Percentiles rank a stretch among this genome's conserved stretches.
Evolutionary conservation across 2,797 vertebrate species (phyloP).

Genomic region (Siniperca obscura): DNA sequence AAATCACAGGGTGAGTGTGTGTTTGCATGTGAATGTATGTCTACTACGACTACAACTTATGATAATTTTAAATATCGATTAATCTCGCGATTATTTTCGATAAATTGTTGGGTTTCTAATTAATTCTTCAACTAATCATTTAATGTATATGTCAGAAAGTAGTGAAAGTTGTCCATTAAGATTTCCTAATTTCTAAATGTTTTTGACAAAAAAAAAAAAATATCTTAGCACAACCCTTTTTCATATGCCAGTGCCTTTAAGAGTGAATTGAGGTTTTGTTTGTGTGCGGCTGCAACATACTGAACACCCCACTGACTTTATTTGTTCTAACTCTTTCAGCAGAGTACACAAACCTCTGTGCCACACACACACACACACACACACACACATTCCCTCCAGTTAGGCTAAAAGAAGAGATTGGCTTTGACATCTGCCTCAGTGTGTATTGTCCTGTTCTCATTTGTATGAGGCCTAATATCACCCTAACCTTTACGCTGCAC

Average conservation of each 20-base stretch:
- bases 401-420: slow-evolving; percentile 63
- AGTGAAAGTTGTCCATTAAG: not conserved
- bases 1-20: slow-evolving; percentile 6
- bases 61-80: not conserved
- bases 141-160: not conserved
- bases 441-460: slow-evolving; percentile 70
- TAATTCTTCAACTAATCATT: not conserved
- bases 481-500: slow-evolving; percentile 70
- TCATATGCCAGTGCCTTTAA: not conserved
- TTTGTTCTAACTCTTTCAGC: slow-evolving; percentile 35
- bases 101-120: not conserved
- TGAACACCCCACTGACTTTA: slow-evolving; percentile 35
- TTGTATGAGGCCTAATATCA: slow-evolving; percentile 77
- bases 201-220: not conserved
- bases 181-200: not conserved
- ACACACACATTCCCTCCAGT: slow-evolving; percentile 28
- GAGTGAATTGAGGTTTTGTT: not conserved
- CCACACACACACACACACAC: slow-evolving; percentile 17
- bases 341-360: slow-evolving; percentile 40
- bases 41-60: not conserved
- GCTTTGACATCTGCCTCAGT: slow-evolving; percentile 67
- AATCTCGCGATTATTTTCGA: not conserved
- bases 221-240: not conserved
- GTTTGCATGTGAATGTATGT: not conserved
- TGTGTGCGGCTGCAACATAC: slow-evolving; percentile 10